Evolutionary conservation across 2,113 vertebrate genomes (phyloP), one percentile per base, ranked within the genome.

Genomic region (Perognathus longimembris): DNA sequence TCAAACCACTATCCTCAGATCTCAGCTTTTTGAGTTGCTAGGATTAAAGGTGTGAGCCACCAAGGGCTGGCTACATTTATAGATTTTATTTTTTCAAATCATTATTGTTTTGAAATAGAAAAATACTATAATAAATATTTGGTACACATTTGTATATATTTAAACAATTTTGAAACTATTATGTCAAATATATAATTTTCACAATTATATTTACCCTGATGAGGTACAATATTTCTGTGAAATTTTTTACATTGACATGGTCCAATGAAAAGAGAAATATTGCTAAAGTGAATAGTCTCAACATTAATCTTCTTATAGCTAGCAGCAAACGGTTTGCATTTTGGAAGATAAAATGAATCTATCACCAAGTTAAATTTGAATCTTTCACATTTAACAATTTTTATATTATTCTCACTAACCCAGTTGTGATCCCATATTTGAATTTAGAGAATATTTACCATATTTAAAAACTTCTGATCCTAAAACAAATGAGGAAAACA

Each of bases 261-360:
- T 90, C 12, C 42, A 63, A 0, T 7, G 36, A 92, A 73, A 84
- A 14, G 38, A 80, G 3, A 45, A 3, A 3, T 32, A 6, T 74
- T 45, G 89, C 21, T 59, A 76, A 89, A 70, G 10, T 7, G n/a
- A 18, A 91, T 30, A 30, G 2, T 20, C 45, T 87, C 38, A 85
- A n/a, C n/a, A 42, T 82, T 89, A 50, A 61, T 1, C 59, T 85
- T 91, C 88, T 61, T 80, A 80, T 57, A 90, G 28, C 88, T 70
- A 59, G 20, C 66, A 85, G 36, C 32, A 85, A 66, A n/a, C n/a
- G n/a, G n/a, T 81, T 12, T 75, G 14, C 17, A 45, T 66, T 93
- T 94, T 57, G 30, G 71, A 84, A 88, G 79, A 32, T 70, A 76
- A 63, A 83, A 57, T n/a, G 70, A 24, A 74, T 20, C 17, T 80